Conservation (phyloP, 1,140 invertebrate genomes). For the Yoshiicerus persimilis region DNA sequence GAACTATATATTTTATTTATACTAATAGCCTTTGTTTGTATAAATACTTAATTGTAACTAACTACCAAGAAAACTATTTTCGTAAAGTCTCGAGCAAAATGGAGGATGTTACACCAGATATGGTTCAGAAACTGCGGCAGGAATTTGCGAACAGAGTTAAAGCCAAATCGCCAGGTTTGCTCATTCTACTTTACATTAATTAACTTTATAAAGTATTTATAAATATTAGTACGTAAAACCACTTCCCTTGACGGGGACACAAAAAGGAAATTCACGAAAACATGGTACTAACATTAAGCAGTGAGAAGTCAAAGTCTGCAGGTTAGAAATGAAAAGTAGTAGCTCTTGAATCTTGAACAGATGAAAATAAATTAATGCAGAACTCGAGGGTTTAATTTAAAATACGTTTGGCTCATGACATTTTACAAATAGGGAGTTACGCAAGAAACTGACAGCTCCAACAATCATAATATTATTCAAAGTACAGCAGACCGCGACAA, state of each 20-base stretch:
- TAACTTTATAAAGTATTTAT: no score
- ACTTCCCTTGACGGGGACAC: no score
- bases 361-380: neutral
- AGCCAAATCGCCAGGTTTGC: slow-evolving; percentile 29
- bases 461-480: no score
- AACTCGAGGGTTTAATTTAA: no score
- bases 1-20: neutral
- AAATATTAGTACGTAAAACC: no score
- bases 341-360: neutral
- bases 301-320: no score
- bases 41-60: neutral
- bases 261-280: neutral
- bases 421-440: neutral
- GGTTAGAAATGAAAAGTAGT: no score
- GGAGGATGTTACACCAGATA: slow-evolving; percentile 40
- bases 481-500: neutral
- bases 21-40: neutral
- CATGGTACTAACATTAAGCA: neutral
- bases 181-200: neutral
- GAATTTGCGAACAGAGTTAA: slow-evolving; percentile 35
- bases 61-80: neutral
- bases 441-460: neutral
- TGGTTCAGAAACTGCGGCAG: slow-evolving; percentile 18
- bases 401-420: neutral
- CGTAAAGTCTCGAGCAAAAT: neutral